A percentile compares a stretch with the other conserved stretches of the same genome.
These are phyloP conservation scores for Meiosimyza decipiens DNA, from an alignment of 2,888 invertebrate species.

Conservation along the genomic window DNA sequence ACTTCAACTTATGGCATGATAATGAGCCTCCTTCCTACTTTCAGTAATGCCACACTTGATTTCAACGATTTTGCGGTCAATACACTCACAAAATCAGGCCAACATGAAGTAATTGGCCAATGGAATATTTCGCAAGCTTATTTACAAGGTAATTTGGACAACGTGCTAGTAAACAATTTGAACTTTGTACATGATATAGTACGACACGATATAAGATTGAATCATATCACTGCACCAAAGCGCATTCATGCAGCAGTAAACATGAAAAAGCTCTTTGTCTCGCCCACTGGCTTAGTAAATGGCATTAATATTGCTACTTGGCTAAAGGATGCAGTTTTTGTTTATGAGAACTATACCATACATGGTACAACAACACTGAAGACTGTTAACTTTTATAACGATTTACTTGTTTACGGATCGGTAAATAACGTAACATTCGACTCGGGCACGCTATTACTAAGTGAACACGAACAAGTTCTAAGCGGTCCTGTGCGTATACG, in stretches of 20 bases:
- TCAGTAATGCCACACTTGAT: constrained; percentile 53
- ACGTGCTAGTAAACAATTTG: constrained; percentile 68
- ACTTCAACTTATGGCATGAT: too few relatives aligned
- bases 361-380: constrained; percentile 65
- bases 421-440: constrained; percentile 66
- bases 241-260: constrained; percentile 62
- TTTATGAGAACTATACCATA: constrained; percentile 65
- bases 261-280: constrained; percentile 62
- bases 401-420: constrained; percentile 54
- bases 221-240: constrained; percentile 68
- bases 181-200: constrained; percentile 70
- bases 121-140: constrained; percentile 56
- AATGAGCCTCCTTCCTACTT: constrained; percentile 8
- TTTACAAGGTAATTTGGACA: constrained; percentile 57
- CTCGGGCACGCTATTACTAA: constrained; percentile 62
- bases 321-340: constrained; percentile 66
- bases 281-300: constrained; percentile 61
- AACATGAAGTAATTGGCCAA: constrained; percentile 65
- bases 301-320: constrained; percentile 68
- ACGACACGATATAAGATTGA: constrained; percentile 62
- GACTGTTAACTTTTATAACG: constrained; percentile 55
- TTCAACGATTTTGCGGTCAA: constrained; percentile 66
- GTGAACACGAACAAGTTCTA: constrained; percentile 54
- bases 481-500: constrained; percentile 53
- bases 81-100: constrained; percentile 64